phyloP scores from a whole-genome alignment of 2,888 invertebrate species.

The Mellilla xanthometata region DNA sequence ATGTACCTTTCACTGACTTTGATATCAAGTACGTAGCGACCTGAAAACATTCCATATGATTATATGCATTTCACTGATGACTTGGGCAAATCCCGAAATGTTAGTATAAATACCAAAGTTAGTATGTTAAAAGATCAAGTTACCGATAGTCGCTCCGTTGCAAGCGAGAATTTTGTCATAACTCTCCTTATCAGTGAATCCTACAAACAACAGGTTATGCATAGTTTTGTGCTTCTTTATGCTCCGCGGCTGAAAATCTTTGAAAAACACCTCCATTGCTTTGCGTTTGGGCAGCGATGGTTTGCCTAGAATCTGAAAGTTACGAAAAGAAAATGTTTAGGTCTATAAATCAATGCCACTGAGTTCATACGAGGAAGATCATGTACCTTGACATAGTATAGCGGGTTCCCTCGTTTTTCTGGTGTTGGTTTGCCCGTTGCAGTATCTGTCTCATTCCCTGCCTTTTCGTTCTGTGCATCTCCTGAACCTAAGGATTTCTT shows the following conservation, averaged over 20 bases:
- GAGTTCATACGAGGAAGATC: too few relatives aligned
- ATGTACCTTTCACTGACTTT: slow-evolving; percentile 35
- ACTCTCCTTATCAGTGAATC: slow-evolving; percentile 49
- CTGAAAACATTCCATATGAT: slow-evolving; percentile 39
- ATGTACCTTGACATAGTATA: slow-evolving; percentile 48
- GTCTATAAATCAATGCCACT: not conserved
- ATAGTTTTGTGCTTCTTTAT: slow-evolving; percentile 63
- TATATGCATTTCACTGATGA: too few relatives aligned
- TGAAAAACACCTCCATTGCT: slow-evolving; percentile 57
- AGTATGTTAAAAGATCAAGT: too few relatives aligned
- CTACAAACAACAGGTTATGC: slow-evolving; percentile 59
- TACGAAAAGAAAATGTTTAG: not conserved
- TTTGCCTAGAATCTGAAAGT: slow-evolving; percentile 51
- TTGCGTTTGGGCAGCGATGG: slow-evolving; percentile 56
- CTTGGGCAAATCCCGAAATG: too few relatives aligned
- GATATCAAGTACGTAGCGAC: slow-evolving; percentile 44
- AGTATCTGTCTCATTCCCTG: too few relatives aligned
- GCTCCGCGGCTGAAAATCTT: slow-evolving; percentile 49
- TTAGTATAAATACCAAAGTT: too few relatives aligned
- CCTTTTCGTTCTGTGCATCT: too few relatives aligned
- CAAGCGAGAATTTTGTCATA: slow-evolving; percentile 51
- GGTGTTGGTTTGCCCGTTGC: too few relatives aligned
- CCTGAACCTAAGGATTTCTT: not conserved
- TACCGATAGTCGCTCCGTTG: slow-evolving; percentile 54
- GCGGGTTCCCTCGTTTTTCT: too few relatives aligned